These are phyloP conservation scores for Toxotes chatareus DNA, from an alignment of 2,113 vertebrate species.

Conservation along the genomic window DNA sequence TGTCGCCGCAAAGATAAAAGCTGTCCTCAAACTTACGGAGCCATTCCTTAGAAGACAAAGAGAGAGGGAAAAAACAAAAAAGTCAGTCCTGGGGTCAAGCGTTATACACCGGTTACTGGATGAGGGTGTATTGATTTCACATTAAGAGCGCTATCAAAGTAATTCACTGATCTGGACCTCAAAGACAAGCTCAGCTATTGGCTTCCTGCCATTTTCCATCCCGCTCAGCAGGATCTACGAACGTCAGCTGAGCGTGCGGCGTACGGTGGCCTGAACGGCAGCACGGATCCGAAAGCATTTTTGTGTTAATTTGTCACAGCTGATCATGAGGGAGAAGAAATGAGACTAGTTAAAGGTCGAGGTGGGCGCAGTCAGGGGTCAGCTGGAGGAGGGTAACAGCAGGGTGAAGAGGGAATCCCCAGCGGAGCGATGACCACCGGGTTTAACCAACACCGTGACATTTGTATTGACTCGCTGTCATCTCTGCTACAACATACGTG, in stretches of 20 bases:
- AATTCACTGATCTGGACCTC: constrained; percentile 90
- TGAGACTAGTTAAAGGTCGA: constrained; percentile 20
- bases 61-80: constrained; percentile 20
- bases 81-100: constrained; percentile 83
- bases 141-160: constrained; percentile 87
- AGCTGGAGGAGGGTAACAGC: constrained; percentile 11
- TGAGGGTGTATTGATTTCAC: constrained; percentile 94
- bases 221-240: constrained; percentile 86
- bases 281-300: constrained; percentile 65
- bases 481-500: neutral
- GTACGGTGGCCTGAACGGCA: constrained; percentile 86
- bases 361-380: constrained; percentile 36
- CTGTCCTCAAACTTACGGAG: constrained; percentile 50
- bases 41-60: constrained; percentile 36
- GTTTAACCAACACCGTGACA: constrained; percentile 47
- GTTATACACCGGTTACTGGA: constrained; percentile 84
- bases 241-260: constrained; percentile 81
- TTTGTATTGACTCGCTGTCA: constrained; percentile 31
- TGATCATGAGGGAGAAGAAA: constrained; percentile 47
- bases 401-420: constrained; percentile 38
- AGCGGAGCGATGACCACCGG: neutral
- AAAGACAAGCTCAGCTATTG: constrained; percentile 88
- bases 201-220: constrained; percentile 92
- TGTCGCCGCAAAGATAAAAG: constrained; percentile 50
- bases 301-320: constrained; percentile 46